Evolutionary conservation across 1,140 invertebrate genomes (phyloP), one percentile per base, ranked within the genome.

Genomic region (Bombus vancouverensis): DNA sequence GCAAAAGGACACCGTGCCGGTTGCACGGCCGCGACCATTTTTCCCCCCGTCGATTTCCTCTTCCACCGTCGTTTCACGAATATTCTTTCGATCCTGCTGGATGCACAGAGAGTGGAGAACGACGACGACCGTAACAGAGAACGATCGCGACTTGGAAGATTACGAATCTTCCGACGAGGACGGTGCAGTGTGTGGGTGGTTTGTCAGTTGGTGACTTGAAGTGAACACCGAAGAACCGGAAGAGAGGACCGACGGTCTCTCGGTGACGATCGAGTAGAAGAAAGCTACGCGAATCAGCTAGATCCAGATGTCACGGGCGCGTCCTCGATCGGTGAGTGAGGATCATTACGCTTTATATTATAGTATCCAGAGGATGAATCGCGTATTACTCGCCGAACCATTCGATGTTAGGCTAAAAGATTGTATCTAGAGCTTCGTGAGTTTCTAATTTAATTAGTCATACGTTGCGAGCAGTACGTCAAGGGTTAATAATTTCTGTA

Each of bases 171-270:
- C 0, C 70, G 42, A 13, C 39, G 80, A 42, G 80, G 39, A 86
- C 39, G 76, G 82, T 78, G 82, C 32, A 74, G 77, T 83, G 83
- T 80, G 85, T 87, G 79, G 78, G 89, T 86, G 89, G 65, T 88
- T 86, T 90, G 80, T 90, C 83, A 81, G 86, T 85, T 90, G 86
- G 83, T 90, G 89, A 90, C 89, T 87, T 68, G 78, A 86, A 83
- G 89, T 86, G 79, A 90, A 79, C 62, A 57, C 62, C 42, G 32
- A 39, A 18, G 32, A 39, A 18, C 44, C 62, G 47, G n/a, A 75
- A 66, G 22, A 62, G 39, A 65, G n/a, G 28, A n/a, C 39, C 66
- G 59, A 57, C 5, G n/a, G 28, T 32, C 9, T 34, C 6, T 12
- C 5, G 47, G 47, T 53, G 44, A 18, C 59, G 68, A 57, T 57